phyloP scores from a whole-genome alignment of 2,797 vertebrate species.

The Acrossocheilus fasciatus region DNA sequence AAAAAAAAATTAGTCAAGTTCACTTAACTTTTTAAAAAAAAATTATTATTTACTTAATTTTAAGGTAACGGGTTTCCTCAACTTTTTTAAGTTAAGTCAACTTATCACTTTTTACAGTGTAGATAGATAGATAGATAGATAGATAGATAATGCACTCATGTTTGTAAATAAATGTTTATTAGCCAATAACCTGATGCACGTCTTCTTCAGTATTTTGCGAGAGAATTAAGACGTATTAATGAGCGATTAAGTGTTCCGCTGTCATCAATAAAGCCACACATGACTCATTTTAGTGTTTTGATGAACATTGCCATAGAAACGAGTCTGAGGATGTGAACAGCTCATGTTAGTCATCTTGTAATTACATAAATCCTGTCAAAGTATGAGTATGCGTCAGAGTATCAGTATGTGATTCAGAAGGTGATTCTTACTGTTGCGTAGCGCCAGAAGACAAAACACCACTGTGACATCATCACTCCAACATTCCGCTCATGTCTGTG shows the following conservation, averaged over 20 bases:
- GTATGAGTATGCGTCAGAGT: background rate
- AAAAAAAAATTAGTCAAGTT: too few relatives aligned
- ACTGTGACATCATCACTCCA: slow-evolving; percentile 2
- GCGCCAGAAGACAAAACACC: background rate
- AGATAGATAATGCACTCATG: too few relatives aligned
- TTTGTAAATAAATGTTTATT: too few relatives aligned
- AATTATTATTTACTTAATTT: too few relatives aligned
- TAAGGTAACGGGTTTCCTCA: too few relatives aligned
- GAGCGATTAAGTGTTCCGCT: background rate
- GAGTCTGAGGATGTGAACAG: background rate
- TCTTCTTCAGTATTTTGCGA: background rate
- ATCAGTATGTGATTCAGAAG: background rate
- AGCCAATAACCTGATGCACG: background rate
- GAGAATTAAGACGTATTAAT: background rate
- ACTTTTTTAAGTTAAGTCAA: too few relatives aligned
- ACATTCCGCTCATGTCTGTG: background rate
- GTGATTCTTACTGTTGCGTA: background rate
- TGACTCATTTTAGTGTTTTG: background rate
- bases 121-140: too few relatives aligned
- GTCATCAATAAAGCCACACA: background rate
- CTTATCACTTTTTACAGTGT: too few relatives aligned
- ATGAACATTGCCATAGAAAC: slow-evolving; percentile 1
- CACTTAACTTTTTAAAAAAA: too few relatives aligned
- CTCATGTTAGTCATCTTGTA: background rate
- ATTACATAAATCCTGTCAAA: background rate